Evolutionary conservation across 2,888 invertebrate genomes (phyloP), one percentile per base, ranked within the genome.

Genomic region (Agrochola lychnidis): DNA sequence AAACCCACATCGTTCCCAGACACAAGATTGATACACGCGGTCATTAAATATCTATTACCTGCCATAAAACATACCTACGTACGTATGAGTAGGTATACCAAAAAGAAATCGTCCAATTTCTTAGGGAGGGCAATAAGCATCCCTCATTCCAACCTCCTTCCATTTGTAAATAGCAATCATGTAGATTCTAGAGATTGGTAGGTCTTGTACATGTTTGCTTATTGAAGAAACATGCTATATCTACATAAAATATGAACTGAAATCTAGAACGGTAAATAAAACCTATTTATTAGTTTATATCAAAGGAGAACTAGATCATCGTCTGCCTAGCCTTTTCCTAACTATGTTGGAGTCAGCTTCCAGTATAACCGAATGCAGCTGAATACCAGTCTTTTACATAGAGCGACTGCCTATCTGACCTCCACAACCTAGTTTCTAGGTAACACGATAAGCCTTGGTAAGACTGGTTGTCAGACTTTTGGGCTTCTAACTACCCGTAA

Each of bases 131-230:
- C 69, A 69, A 73, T 76, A 76, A 66, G 59, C 19, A 62, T 70
- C 40, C 36, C n/a, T 72, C 62, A 62, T 74, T 62, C 71, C 30
- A 66, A 69, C 40, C 72, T 64, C 59, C 42, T 72, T 83, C 53
- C 48, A 73, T 84, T 70, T 81, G 36, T 19, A 22, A 81, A 61
- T 57, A 78, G 77, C 74, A 72, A 83, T 78, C 77, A 74, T 74
- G 77, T 74, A 70, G 77, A 72, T 75, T 69, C 51, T 45, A 22
- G 48, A 61, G 9, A 76, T 73, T 67, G 61, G 7, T 78, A 72
- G 42, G 19, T 72, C 22, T 48, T 25, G 42, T 48, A 59, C 9
- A 63, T 76, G 30, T 67, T 68, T 59, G 40, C 10, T 14, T 30
- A 30, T 1, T 53, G 25, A 4, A 76, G 14, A 30, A 69, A 9